phyloP scores from a whole-genome alignment of 2,113 vertebrate genomes.

The Cheirogaleus medius region DNA sequence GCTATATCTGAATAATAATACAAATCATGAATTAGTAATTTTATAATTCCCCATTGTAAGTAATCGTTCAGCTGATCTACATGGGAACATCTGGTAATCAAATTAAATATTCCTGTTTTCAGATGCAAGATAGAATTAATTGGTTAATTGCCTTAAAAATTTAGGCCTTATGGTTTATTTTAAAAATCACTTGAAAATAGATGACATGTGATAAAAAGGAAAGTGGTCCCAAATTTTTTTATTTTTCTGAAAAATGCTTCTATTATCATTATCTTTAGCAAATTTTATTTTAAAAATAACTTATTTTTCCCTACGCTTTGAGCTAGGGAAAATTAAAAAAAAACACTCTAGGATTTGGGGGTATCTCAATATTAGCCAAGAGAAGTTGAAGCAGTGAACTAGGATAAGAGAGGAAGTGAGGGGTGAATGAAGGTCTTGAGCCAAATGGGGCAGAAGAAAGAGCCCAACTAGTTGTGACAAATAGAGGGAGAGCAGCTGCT shows the following conservation, averaged over 20 bases:
- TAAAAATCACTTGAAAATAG: not conserved
- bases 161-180: not conserved
- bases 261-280: not conserved
- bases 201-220: not conserved
- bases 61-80: not conserved
- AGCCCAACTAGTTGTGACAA: conserved; percentile 55
- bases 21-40: conserved; percentile 18
- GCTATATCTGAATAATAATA: not conserved
- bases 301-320: not conserved
- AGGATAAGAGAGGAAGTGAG: conserved; percentile 53
- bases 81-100: not conserved
- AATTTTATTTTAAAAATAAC: not conserved
- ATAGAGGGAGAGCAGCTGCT: conserved; percentile 2
- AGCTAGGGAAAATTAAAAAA: not conserved
- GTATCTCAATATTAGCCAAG: not conserved
- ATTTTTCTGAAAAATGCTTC: not conserved
- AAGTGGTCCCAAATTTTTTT: not conserved
- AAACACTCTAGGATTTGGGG: not conserved
- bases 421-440: conserved; percentile 19
- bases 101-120: not conserved
- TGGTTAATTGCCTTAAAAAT: not conserved
- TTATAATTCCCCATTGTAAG: not conserved
- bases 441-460: conserved; percentile 65
- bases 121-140: conserved; percentile 32
- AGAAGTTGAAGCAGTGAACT: not conserved